These are phyloP conservation scores for Gobius niger DNA, from an alignment of 2,113 vertebrate species.

Conservation along the genomic window DNA sequence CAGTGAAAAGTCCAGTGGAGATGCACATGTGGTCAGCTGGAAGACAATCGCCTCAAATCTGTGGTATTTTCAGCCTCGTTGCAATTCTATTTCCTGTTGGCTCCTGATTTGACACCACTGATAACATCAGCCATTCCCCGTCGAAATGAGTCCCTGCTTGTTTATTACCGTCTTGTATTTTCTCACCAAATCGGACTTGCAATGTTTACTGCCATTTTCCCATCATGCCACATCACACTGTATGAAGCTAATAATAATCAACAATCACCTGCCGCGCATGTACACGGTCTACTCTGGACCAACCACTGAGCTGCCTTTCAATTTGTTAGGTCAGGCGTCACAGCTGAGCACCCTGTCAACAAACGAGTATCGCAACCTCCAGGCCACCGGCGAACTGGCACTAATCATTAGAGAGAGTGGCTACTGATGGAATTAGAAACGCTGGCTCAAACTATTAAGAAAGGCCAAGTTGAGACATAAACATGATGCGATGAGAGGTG, in stretches of 20 bases:
- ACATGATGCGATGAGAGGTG: constrained; percentile 60
- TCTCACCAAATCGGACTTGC: constrained; percentile 33
- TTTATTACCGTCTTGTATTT: constrained; percentile 52
- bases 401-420: constrained; percentile 75
- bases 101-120: constrained; percentile 53
- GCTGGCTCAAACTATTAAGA: constrained; percentile 86
- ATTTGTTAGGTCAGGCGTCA: constrained; percentile 30
- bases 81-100: constrained; percentile 60
- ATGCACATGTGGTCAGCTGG: constrained; percentile 18
- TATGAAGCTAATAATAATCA: constrained; percentile 65
- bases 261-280: constrained; percentile 56
- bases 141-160: constrained; percentile 37
- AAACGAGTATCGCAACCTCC: constrained; percentile 66
- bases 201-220: constrained; percentile 32
- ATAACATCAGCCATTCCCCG: constrained; percentile 64
- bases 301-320: constrained; percentile 27
- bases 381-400: constrained; percentile 66
- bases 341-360: constrained; percentile 69
- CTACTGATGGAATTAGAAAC: constrained; percentile 81
- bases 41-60: constrained; percentile 15
- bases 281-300: constrained; percentile 41
- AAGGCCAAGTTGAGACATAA: constrained; percentile 83
- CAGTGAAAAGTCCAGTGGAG: constrained; percentile 1
- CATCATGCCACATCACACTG: constrained; percentile 30
- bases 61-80: constrained; percentile 35